phyloP scores from a whole-genome alignment of 2,888 invertebrate genomes.

The Dicranocentrus wangi region DNA sequence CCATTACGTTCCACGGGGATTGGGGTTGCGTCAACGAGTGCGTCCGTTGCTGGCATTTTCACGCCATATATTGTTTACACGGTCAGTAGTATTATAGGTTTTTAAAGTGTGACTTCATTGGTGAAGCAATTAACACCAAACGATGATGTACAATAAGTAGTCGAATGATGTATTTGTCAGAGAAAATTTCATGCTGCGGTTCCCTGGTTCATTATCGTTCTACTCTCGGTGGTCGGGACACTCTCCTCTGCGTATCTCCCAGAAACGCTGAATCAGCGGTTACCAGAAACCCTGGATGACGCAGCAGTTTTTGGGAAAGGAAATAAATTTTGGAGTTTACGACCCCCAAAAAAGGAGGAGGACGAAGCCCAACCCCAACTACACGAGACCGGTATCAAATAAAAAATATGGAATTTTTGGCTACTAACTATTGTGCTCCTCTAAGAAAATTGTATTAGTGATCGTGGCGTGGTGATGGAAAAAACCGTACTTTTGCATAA shows the following conservation, averaged over 20 bases:
- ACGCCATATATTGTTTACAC: conserved; percentile 80
- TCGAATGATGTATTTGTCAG: not conserved
- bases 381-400: too few species aligned
- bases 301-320: conserved; percentile 78
- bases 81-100: too few species aligned
- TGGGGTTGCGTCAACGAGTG: conserved; percentile 79
- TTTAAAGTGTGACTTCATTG: too few species aligned
- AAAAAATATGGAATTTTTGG: too few species aligned
- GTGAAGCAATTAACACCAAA: too few species aligned
- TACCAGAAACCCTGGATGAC: conserved; percentile 78
- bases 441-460: too few species aligned
- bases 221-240: conserved; percentile 64
- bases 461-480: too few species aligned
- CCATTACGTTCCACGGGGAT: conserved; percentile 81
- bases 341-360: not conserved
- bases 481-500: too few species aligned
- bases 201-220: conserved; percentile 65
- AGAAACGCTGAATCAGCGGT: conserved; percentile 79
- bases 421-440: too few species aligned
- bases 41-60: conserved; percentile 78
- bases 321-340: conserved; percentile 73
- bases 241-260: conserved; percentile 76
- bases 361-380: too few species aligned
- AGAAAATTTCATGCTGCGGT: conserved; percentile 55
- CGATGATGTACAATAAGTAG: too few species aligned